Evolutionary conservation across 2,797 vertebrate genomes (phyloP), one percentile per base, ranked within the genome.

Genomic region (Sorex maritimensis): DNA sequence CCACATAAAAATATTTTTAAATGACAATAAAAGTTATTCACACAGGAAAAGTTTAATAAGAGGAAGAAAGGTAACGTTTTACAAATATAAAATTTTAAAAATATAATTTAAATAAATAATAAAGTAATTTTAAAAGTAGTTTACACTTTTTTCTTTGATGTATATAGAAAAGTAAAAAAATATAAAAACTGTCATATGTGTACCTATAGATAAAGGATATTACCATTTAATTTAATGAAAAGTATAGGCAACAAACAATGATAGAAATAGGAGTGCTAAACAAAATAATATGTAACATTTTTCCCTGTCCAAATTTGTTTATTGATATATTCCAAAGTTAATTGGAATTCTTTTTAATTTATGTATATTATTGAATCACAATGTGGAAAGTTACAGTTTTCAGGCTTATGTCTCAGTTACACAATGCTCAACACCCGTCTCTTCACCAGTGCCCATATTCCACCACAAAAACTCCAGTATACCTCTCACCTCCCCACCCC

Each of bases 141-240:
- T 13, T 72, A 24, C 65, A 3, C 41, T 74, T 24, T 44, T 63
- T 77, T 28, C 24, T 68, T 81, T 81, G 6, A 8, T 5, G 80
- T 63, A 55, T 34, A 91, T 61, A 80, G 58, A 88, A 92, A 73
- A 0, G 63, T 26, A 91, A 3, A 55, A 0, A 78, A 90, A 88
- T 44, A 72, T 1, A 49, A 26, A 9, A 23, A 63, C 5, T 75
- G 4, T 49, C 17, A 85, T 78, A 65, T 58, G 67, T 81, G 14
- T 69, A 28, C 41, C 14, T 10, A 69, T 0, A 6, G 1, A 81
- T 9, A 87, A 74, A 74, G 6, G 26, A 14, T 86, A 19, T 46
- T 88, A 73, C 49, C 68, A 73, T 44, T 6, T 1, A 91, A 52
- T 49, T 30, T 81, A 90, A 19, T 78, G 14, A 89, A 78, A 86